Evolutionary conservation across 1,140 invertebrate genomes (phyloP), one percentile per base, ranked within the genome.

Genomic region (Scaptomyza hsui): DNA sequence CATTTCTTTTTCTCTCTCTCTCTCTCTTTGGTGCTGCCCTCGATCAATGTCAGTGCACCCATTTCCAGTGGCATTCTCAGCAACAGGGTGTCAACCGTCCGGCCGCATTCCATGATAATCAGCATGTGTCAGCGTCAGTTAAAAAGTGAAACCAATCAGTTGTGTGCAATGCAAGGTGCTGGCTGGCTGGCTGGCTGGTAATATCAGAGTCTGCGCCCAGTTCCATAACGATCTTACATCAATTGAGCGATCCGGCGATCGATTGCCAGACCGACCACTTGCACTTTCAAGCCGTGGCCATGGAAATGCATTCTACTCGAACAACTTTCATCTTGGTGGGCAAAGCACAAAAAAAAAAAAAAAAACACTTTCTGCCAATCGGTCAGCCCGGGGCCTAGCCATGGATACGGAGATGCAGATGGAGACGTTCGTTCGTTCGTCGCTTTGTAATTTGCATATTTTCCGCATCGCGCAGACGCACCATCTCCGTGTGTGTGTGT

Each of bases 391-490:
- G 53, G 45, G 65, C 59, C 32, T 42, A 35, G 56, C 41, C 55
- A 48, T 41, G 6, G 26, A 37, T 12, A n/a, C 12, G 4, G 12
- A 37, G 32, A n/a, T 37, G 32, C 2, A n/a, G 32, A 37, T 29
- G 26, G 6, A 39, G 51, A 53, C 32, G 49, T 19, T 10, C 35
- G 39, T 13, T 51, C 55, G 56, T 69, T 56, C 56, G 26, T n/a
- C 16, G 41, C 62, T 53, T 60, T 67, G 62, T 78, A 88, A 88
- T 88, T 88, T 88, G 78, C 82, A 88, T 88, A 88, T 88, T 86
- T 86, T 88, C 82, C 83, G 82, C 83, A 83, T 83, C 52, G 83
- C 67, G 45, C 75, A 78, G 82, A 75, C 79, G 75, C 62, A 42
- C 18, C 59, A 16, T 39, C 39, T 21, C 13, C 15, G 5, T n/a